Evolutionary conservation across 2,797 vertebrate genomes (phyloP).

Genomic region (Gallinago nigripennis): DNA sequence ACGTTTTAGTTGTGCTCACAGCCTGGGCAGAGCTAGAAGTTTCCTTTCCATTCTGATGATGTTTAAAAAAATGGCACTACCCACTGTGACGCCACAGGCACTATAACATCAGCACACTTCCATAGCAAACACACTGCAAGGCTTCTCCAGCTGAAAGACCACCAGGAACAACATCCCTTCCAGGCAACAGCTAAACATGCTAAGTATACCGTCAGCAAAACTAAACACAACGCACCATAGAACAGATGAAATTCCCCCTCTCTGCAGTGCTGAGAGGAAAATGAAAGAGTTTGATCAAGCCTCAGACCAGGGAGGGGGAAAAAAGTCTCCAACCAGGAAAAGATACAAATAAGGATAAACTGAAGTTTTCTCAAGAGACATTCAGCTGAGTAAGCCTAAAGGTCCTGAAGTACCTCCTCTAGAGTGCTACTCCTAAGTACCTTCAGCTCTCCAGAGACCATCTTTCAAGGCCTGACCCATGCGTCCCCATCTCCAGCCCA

Average conservation of each 20-base stretch:
- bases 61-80: background rate
- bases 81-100: background rate
- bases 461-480: accelerated
- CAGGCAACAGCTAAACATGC: background rate
- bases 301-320: background rate
- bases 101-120: accelerated
- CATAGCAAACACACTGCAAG: background rate
- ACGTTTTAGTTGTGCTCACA: background rate
- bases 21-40: background rate
- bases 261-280: background rate
- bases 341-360: background rate
- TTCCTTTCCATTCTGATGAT: background rate
- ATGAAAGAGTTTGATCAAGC: background rate
- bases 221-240: background rate
- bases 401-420: background rate
- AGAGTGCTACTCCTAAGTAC: accelerated
- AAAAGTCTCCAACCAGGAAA: background rate
- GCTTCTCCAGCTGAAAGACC: background rate
- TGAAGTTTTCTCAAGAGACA: background rate
- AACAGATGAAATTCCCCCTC: background rate
- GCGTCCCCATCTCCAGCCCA: background rate
- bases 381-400: background rate
- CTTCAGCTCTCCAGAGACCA: background rate
- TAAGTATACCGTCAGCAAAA: background rate
- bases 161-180: background rate